Conservation (phyloP, 2,113 vertebrate genomes). For the Penelope pileata region DNA sequence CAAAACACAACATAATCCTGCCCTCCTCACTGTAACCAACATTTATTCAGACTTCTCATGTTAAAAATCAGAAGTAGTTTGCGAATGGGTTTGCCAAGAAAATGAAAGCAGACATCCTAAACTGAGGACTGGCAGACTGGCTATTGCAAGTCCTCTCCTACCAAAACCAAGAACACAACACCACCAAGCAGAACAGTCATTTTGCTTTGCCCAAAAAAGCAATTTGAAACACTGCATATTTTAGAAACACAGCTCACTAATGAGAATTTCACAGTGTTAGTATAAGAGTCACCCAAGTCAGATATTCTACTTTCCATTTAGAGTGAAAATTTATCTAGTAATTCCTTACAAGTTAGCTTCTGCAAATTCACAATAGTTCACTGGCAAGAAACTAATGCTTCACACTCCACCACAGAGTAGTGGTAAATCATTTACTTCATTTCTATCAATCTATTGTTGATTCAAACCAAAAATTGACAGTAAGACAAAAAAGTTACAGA, state of each 20-base stretch:
- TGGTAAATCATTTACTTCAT: not conserved
- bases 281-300: not conserved
- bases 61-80: not conserved
- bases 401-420: not conserved
- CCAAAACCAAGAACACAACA: not conserved
- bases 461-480: not conserved
- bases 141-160: not conserved
- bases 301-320: not conserved
- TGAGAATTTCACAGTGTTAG: not conserved
- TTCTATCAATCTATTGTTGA: not conserved
- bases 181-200: not conserved
- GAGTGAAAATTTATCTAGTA: not conserved
- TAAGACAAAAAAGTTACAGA: not conserved
- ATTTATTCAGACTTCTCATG: not conserved
- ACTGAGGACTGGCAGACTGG: not conserved
- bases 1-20: not conserved
- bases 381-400: constrained; percentile 35
- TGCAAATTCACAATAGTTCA: not conserved
- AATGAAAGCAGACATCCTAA: not conserved
- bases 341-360: not conserved
- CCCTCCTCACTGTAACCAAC: not conserved
- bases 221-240: not conserved
- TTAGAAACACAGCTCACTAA: not conserved
- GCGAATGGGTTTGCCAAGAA: not conserved
- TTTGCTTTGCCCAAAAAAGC: not conserved